phyloP scores from a whole-genome alignment of 1,140 invertebrate genomes.

The Sycobia sp. region DNA sequence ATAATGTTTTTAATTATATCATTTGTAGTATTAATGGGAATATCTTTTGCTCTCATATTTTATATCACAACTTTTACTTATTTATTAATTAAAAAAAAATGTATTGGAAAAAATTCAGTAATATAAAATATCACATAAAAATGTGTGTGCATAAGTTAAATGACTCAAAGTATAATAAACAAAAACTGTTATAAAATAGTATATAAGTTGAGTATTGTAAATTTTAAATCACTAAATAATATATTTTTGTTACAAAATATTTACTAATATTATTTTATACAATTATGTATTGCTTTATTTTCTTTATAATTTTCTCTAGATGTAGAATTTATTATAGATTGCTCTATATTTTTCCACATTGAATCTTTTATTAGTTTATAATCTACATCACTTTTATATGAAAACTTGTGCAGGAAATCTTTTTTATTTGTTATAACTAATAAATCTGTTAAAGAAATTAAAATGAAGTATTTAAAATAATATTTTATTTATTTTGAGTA shows the following conservation, averaged over 20 bases:
- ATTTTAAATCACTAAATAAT: conserved; percentile 13
- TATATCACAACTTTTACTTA: conserved; percentile 20
- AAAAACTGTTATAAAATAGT: background rate
- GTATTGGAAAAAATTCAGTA: conserved; percentile 20
- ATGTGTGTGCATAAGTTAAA: background rate
- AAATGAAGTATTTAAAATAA: conserved; percentile 16
- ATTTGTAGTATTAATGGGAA: conserved; percentile 22
- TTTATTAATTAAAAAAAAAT: conserved; percentile 22
- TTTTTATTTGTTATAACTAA: conserved; percentile 35
- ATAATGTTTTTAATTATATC: conserved; percentile 36
- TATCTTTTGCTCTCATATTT: conserved; percentile 29
- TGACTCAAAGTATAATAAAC: background rate
- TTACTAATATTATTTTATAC: background rate
- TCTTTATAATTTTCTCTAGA: conserved; percentile 14
- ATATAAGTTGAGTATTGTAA: conserved; percentile 1
- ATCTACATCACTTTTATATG: conserved; percentile 16
- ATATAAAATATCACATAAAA: conserved; percentile 8
- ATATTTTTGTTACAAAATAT: conserved; percentile 24
- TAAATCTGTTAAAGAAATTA: conserved; percentile 21
- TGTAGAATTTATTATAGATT: background rate
- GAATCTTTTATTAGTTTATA: conserved; percentile 8
- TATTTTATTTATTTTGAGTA: too few species aligned
- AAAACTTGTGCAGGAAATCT: conserved; percentile 26
- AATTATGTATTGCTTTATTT: background rate
- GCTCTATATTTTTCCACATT: conserved; percentile 25